phyloP scores from a whole-genome alignment of 1,140 invertebrate species.

The Planococcus citri region DNA sequence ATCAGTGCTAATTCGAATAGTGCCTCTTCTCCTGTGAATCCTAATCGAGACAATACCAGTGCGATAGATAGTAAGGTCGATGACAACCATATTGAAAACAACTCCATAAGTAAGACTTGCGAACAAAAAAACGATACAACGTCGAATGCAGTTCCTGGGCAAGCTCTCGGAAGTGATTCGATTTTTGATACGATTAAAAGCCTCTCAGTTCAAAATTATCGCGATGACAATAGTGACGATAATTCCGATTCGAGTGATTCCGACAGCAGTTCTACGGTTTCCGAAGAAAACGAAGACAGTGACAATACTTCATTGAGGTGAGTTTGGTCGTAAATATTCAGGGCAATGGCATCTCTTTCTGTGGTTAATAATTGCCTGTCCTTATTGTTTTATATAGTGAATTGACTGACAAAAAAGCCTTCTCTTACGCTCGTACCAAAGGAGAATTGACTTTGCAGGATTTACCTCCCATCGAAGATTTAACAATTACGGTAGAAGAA shows the following conservation, averaged over 20 bases:
- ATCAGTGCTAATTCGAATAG: background rate
- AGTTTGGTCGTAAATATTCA: too few species aligned
- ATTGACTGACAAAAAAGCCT: background rate
- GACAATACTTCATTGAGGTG: background rate
- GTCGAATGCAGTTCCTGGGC: background rate
- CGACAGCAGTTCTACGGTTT: conserved; percentile 6
- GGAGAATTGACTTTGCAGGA: conserved; percentile 36
- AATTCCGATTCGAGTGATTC: conserved; percentile 15
- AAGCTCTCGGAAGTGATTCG: background rate
- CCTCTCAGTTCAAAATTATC: background rate
- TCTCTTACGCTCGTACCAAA: conserved; percentile 20
- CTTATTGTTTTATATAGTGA: conserved; percentile 7
- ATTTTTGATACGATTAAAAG: background rate
- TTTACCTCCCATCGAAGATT: conserved; percentile 68
- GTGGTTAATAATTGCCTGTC: background rate
- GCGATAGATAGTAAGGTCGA: too few species aligned
- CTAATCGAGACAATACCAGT: too few species aligned
- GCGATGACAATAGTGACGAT: conserved; percentile 4
- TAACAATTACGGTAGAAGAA: conserved; percentile 62
- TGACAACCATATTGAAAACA: background rate
- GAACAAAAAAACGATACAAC: background rate
- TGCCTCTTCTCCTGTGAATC: too few species aligned
- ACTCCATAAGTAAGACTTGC: background rate
- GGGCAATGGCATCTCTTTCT: too few species aligned
- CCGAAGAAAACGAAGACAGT: background rate